A percentile compares a stretch with the other conserved stretches of the same genome.
Evolutionary conservation across 1,140 invertebrate genomes (phyloP).

Genomic region (Hetaerina americana): DNA sequence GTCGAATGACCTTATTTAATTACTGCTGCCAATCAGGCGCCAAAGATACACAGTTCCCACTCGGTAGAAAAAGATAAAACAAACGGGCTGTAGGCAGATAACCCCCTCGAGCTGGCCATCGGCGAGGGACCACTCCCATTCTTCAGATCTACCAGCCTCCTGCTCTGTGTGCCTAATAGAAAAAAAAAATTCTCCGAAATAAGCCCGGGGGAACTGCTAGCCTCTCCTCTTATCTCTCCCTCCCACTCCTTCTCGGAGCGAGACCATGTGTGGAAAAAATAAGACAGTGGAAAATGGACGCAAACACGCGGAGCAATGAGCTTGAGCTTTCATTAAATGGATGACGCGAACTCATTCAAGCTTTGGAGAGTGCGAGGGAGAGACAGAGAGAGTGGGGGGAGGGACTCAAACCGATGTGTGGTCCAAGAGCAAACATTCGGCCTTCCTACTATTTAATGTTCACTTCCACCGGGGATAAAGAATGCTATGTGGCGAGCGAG

Average conservation of each 20-base stretch:
- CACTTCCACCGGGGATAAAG: background rate
- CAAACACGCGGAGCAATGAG: background rate
- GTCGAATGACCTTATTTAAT: no score
- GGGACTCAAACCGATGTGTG: background rate
- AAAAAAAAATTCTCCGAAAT: background rate
- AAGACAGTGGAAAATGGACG: background rate
- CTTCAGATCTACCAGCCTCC: background rate
- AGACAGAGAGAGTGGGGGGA: no score
- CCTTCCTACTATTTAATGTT: constrained; percentile 1
- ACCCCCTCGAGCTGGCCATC: background rate
- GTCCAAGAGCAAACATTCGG: background rate
- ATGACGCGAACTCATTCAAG: background rate
- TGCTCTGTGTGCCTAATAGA: background rate
- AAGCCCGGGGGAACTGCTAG: background rate
- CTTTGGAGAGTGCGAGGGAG: background rate
- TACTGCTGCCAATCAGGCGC: no score
- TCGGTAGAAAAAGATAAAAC: no score
- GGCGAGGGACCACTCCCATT: background rate
- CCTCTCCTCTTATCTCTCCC: no score
- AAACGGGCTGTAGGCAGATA: background rate
- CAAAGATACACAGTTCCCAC: no score
- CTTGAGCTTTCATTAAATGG: background rate
- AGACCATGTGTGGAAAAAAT: background rate
- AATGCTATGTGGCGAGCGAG: background rate
- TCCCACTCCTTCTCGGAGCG: no score